Evolutionary conservation across 37 sponge, comb jelly and placozoan genomes (phyloP).

Genomic region (Chondrilla cf. caribensis): DNA sequence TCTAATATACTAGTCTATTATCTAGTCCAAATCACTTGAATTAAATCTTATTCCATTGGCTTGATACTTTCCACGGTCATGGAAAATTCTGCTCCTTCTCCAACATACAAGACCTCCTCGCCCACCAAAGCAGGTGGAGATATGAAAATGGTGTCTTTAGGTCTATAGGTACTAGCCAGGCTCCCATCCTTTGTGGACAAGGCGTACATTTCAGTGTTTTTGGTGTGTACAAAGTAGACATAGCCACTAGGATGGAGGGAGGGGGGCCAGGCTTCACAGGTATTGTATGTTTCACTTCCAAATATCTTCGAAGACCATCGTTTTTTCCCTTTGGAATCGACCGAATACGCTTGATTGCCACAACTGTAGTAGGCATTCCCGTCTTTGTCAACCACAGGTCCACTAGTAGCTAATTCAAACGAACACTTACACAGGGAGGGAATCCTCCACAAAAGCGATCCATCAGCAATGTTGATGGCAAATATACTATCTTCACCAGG

Average conservation of each 20-base stretch:
- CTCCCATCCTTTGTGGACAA: constrained; percentile 18
- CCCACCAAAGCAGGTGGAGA: too few species aligned
- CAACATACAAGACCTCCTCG: too few species aligned
- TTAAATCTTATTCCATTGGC: too few species aligned
- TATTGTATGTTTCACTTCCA: not conserved
- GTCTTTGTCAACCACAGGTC: constrained; percentile 28
- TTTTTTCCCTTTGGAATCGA: not conserved
- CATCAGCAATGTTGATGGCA: not conserved
- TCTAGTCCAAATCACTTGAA: too few species aligned
- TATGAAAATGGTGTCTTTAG: too few species aligned
- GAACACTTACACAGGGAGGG: not conserved
- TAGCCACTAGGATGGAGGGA: constrained; percentile 19
- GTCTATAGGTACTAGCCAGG: too few species aligned
- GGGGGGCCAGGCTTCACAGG: not conserved
- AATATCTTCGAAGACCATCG: constrained; percentile 5
- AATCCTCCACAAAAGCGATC: not conserved
- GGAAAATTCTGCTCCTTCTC: too few species aligned
- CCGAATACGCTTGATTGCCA: constrained; percentile 31
- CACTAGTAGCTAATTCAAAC: not conserved
- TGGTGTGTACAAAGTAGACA: constrained; percentile 18
- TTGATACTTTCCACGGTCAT: too few species aligned
- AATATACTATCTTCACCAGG: constrained; percentile 12
- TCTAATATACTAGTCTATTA: too few species aligned
- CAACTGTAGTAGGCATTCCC: constrained; percentile 43
- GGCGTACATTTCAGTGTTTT: not conserved